Base-by-base conservation (phyloP, 2,797 vertebrate genomes). In the Poeciliopsis presidionis region DNA sequence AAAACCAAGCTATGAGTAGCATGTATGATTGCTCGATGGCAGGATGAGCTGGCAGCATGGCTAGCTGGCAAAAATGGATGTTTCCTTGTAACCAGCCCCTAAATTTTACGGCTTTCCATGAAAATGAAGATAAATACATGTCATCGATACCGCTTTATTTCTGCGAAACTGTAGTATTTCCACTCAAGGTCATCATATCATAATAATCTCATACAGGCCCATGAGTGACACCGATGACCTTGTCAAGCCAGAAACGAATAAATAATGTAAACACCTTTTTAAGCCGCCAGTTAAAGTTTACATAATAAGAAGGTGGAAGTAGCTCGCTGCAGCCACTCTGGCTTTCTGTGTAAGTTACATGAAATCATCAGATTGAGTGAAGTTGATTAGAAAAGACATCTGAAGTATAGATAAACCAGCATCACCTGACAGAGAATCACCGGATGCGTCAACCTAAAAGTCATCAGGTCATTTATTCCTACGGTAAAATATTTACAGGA, bases 401-500 rank as follows among this genome's bases (percentile, higher is more conserved):
- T 43, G 39, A 43, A n/a, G 41, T 69, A 25, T 4, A 69, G 22
- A 41, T 43, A n/a, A 11, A n/a, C 65, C 39, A 43, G 22, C 39
- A 43, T 43, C 39, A 43, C 22, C 39, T 9, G 36, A 65, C 33
- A 39, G 18, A 20, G 8, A 41, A 65, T 41, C 18, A 41, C 36
- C 18, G 5, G 65, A 69, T 43, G 22, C 43, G 22, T 69, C 39
- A 2, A n/a, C 41, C 11, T 22, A 45, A n/a, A 69, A 22, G 11
- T 5, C 28, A 59, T 28, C n/a, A 28, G 11, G 16, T 67, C 46
- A 55, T 65, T 74, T 80, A 25, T 53, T 28, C 65, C 25, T 13
- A 49, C 14, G 30, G 30, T 12, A 74, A 30, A 30, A 12, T 53
- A 81, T 80, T 63, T 75, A 72, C 80, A 67, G 36, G 9, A 14